A percentile compares a stretch with the other conserved stretches of the same genome.
Conservation (phyloP, 2,797 vertebrate genomes). For the Chelon auratus region DNA sequence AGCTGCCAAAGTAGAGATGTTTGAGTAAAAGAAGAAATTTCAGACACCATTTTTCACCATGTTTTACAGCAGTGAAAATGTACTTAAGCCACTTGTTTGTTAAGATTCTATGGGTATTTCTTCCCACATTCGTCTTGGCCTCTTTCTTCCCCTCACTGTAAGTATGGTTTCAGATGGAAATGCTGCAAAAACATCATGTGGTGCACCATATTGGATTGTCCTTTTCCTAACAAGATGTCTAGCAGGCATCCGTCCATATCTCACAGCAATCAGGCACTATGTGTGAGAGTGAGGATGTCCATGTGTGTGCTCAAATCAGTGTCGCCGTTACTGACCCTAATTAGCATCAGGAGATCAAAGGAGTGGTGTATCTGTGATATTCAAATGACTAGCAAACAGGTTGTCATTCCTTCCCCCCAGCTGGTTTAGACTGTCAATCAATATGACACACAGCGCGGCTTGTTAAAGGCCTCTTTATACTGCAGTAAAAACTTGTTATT, state of each 20-base stretch:
- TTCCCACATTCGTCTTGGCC: neutral
- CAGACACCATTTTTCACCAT: no score
- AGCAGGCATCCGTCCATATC: constrained; percentile 42
- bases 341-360: constrained; percentile 81
- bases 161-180: constrained; percentile 13
- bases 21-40: no score
- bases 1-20: no score
- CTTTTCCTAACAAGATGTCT: constrained; percentile 63
- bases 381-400: constrained; percentile 73
- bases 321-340: constrained; percentile 63
- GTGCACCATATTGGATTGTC: constrained; percentile 68
- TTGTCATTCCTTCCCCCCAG: constrained; percentile 44
- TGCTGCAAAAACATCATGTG: constrained; percentile 17
- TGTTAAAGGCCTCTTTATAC: neutral
- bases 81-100: neutral
- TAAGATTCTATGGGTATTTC: neutral
- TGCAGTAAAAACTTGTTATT: neutral
- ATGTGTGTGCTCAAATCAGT: constrained; percentile 10
- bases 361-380: constrained; percentile 75
- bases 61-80: no score
- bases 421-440: constrained; percentile 37
- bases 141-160: neutral
- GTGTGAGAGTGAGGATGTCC: constrained; percentile 9
- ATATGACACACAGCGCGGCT: constrained; percentile 24
- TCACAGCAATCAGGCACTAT: constrained; percentile 25